A percentile compares a stretch with the other conserved stretches of the same genome.
Evolutionary conservation across 2,113 vertebrate species (phyloP).

Genomic region (Hippocampus mohnikei): DNA sequence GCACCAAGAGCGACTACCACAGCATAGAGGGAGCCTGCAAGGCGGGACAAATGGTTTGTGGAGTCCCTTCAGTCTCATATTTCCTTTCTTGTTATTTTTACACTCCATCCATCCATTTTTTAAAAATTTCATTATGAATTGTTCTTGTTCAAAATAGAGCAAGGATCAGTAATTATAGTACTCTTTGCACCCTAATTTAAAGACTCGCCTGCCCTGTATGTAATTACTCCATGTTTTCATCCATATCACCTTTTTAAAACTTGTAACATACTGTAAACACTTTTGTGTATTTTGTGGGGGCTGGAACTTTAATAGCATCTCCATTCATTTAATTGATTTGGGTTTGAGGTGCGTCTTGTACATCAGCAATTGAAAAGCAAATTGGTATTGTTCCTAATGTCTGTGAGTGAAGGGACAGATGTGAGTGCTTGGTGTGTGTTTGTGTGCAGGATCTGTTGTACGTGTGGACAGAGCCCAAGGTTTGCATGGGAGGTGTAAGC

Average conservation of each 20-base stretch:
- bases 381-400: too few species aligned
- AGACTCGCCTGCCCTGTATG: background rate
- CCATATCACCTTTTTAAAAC: too few species aligned
- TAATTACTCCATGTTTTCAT: too few species aligned
- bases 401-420: too few species aligned
- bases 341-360: too few species aligned
- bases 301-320: too few species aligned
- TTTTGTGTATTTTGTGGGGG: too few species aligned
- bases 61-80: background rate
- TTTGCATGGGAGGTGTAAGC: conserved; percentile 84
- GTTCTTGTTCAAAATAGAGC: background rate
- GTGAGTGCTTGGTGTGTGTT: background rate
- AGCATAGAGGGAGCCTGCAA: conserved; percentile 91
- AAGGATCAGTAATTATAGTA: background rate
- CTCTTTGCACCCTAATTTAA: background rate
- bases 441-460: conserved; percentile 83
- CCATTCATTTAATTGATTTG: too few species aligned
- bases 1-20: conserved; percentile 85
- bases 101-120: background rate
- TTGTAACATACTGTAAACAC: too few species aligned
- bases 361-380: too few species aligned
- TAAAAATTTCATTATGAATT: background rate
- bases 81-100: background rate
- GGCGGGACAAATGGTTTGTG: conserved; percentile 83
- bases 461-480: conserved; percentile 90